A percentile compares a stretch with the other conserved stretches of the same genome.
Conservation (phyloP, 2,888 invertebrate genomes). For the Elysia crispata region DNA sequence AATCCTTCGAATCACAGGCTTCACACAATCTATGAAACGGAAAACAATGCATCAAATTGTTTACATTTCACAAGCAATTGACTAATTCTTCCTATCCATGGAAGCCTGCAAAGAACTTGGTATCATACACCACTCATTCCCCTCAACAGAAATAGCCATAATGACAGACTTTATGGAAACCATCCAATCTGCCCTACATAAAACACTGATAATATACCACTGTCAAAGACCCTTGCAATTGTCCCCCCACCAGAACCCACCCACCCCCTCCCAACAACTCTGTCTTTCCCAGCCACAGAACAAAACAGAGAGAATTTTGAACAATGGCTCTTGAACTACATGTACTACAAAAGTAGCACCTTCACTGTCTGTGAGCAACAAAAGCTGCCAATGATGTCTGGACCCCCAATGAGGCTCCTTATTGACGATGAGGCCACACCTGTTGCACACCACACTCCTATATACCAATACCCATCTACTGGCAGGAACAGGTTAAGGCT, state of each 20-base stretch:
- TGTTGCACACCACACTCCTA: too few relatives aligned
- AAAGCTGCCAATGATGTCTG: slow-evolving; percentile 55
- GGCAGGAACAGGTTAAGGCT: slow-evolving; percentile 60
- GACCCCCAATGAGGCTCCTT: slow-evolving; percentile 59
- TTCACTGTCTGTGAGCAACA: slow-evolving; percentile 64
- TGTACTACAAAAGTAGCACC: slow-evolving; percentile 59
- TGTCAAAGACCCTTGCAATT: slow-evolving; percentile 39
- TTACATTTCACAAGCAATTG: background rate
- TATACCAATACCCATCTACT: slow-evolving; percentile 64
- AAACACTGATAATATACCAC: background rate
- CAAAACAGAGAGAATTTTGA: slow-evolving; percentile 52
- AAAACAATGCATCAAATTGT: background rate
- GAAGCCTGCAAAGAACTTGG: too few relatives aligned
- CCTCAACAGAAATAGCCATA: too few relatives aligned
- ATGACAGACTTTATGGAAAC: too few relatives aligned
- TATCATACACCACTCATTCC: too few relatives aligned
- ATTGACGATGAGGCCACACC: slow-evolving; percentile 56
- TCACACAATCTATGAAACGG: background rate
- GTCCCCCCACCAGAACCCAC: too few relatives aligned
- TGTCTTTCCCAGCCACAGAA: slow-evolving; percentile 54
- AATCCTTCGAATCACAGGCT: background rate
- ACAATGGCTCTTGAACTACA: slow-evolving; percentile 54
- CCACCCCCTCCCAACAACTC: slow-evolving; percentile 51
- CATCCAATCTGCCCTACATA: background rate
- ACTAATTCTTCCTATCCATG: background rate